Evolutionary conservation across 2,797 vertebrate species (phyloP).

Genomic region (Gymnodraco acuticeps): DNA sequence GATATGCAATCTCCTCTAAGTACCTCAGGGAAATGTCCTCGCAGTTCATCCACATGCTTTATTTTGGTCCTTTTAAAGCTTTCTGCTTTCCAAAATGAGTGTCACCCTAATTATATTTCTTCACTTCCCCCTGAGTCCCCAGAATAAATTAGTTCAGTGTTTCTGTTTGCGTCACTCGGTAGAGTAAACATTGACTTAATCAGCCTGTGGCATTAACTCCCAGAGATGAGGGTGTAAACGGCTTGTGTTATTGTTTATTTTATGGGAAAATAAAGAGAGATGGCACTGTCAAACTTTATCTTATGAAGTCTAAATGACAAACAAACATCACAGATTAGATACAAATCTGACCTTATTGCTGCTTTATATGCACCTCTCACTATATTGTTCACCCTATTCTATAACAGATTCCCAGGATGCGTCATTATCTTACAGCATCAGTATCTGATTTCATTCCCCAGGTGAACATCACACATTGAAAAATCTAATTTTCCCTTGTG

Average conservation of each 20-base stretch:
- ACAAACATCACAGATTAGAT: too few relatives aligned
- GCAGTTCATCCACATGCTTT: constrained; percentile 19
- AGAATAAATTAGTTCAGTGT: constrained; percentile 35
- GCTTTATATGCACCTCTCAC: too few relatives aligned
- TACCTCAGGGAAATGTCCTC: constrained; percentile 37
- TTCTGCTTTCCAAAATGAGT: constrained; percentile 30
- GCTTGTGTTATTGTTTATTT: constrained; percentile 11
- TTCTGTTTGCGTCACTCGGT: constrained; percentile 51
- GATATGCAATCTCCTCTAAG: constrained; percentile 29
- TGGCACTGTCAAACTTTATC: too few relatives aligned
- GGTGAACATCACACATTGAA: constrained; percentile 1
- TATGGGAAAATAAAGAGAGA: not conserved
- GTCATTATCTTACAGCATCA: not conserved
- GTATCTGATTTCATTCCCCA: constrained; percentile 48
- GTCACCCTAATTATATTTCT: constrained; percentile 47
- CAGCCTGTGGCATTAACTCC: not conserved
- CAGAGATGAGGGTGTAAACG: not conserved
- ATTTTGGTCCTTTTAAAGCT: constrained; percentile 28
- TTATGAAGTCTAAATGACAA: not conserved
- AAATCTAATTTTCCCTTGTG: too few relatives aligned
- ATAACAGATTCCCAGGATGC: not conserved
- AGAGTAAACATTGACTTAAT: constrained; percentile 13
- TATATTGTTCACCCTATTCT: too few relatives aligned
- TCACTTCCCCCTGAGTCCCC: constrained; percentile 16
- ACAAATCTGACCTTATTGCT: too few relatives aligned